These are phyloP conservation scores for Arvicanthis niloticus DNA, from an alignment of 2,113 vertebrate species.

Conservation along the genomic window DNA sequence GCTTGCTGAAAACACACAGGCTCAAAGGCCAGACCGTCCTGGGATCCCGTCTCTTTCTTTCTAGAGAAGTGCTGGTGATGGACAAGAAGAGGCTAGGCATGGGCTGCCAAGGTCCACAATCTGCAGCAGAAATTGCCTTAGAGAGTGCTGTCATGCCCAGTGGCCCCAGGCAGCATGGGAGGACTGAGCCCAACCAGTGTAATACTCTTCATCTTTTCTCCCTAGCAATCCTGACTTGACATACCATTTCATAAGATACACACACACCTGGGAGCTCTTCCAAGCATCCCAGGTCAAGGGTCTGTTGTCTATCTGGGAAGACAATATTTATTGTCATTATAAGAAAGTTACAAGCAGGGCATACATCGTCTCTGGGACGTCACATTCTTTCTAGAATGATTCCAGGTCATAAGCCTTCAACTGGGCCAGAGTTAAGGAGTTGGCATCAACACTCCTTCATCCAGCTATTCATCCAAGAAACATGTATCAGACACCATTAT, in stretches of 20 bases:
- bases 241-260: neutral
- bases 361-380: neutral
- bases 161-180: neutral
- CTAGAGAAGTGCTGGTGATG: neutral
- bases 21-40: neutral
- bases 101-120: neutral
- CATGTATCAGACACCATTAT: neutral
- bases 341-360: neutral
- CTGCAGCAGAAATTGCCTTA: neutral
- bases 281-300: neutral
- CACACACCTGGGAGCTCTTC: neutral
- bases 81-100: neutral
- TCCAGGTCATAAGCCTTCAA: neutral
- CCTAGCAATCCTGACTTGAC: neutral
- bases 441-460: neutral
- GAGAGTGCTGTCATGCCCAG: neutral
- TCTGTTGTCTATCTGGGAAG: neutral
- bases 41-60: neutral
- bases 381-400: constrained; percentile 12
- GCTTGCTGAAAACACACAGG: neutral
- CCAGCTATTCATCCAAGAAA: constrained; percentile 3
- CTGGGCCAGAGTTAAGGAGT: neutral
- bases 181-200: neutral
- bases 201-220: neutral
- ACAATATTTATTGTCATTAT: neutral